Evolutionary conservation across 1,140 invertebrate genomes (phyloP), one percentile per base, ranked within the genome.

Genomic region (Augochlora pura): DNA sequence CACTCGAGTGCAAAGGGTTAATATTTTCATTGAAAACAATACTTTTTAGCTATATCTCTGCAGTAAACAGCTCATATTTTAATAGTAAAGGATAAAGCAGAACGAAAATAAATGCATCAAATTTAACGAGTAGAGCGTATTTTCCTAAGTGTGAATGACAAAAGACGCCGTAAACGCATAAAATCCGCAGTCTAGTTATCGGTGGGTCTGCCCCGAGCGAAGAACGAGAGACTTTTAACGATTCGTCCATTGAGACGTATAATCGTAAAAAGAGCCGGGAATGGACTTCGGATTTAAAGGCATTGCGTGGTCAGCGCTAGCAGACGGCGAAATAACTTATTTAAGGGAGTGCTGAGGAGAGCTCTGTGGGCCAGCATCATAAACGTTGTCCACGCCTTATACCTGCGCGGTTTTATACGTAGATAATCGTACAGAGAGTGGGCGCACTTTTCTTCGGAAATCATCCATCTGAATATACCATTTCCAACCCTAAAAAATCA

Each of bases 251-350:
- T 8, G 59, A 52, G 18, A 65, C 25, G 32, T 57, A 25, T 82
- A 75, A 81, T 83, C 82, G 57, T 84, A 84, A 84, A 84, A 57
- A 49, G 54, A 23, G 32, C 32, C 62, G n/a, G n/a, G 46, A 69
- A 71, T 66, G 69, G 57, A 39, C 65, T 60, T 27, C 7, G 25
- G 14, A 42, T 42, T 64, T 42, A 21, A 42, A 49, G 32, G 39
- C 42, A 23, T 73, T 38, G 52, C 49, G 38, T 59, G 63, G 38
- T 46, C 57, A 46, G 68, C 81, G 78, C 77, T 68, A 77, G 69
- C n/a, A 77, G 69, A 59, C 62, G 42, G 60, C 21, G 25, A 75
- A 71, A 59, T 78, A 77, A 84, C 71, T 84, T 81, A 74, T 69
- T 82, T 84, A 77, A 71, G 63, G 77, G 60, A 78, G 71, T 77